Conservation (phyloP, 2,797 vertebrate species). For the Rhincodon typus region DNA sequence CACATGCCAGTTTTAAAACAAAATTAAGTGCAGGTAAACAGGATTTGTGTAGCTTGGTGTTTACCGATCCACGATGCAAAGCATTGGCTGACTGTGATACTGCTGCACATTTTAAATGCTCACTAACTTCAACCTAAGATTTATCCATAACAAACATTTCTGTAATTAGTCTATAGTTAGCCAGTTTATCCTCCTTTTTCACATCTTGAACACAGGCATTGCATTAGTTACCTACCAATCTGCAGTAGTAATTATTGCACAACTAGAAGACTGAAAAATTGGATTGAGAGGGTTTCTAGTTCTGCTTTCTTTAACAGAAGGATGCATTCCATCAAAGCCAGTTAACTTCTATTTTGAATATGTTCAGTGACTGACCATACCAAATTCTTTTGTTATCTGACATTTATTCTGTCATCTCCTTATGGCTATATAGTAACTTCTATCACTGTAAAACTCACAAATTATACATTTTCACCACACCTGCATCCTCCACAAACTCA, state of each 20-base stretch:
- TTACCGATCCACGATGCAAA: too few species aligned
- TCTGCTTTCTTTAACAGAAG: neutral
- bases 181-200: neutral
- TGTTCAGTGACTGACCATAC: too few species aligned
- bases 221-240: neutral
- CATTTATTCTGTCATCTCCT: neutral
- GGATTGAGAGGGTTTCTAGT: neutral
- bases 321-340: neutral
- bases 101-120: neutral
- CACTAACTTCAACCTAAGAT: neutral
- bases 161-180: neutral
- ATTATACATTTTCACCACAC: neutral
- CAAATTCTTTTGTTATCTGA: neutral
- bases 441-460: neutral
- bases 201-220: neutral
- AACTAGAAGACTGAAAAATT: neutral
- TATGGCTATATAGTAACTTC: neutral
- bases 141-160: neutral
- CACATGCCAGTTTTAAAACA: neutral
- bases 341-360: neutral
- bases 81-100: neutral
- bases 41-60: too few species aligned
- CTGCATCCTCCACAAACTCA: neutral
- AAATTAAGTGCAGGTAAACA: neutral
- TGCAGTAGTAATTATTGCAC: neutral